A percentile compares a stretch with the other conserved stretches of the same genome.
Conservation (phyloP, 2,888 invertebrate species). For the Adela reaumurella region DNA sequence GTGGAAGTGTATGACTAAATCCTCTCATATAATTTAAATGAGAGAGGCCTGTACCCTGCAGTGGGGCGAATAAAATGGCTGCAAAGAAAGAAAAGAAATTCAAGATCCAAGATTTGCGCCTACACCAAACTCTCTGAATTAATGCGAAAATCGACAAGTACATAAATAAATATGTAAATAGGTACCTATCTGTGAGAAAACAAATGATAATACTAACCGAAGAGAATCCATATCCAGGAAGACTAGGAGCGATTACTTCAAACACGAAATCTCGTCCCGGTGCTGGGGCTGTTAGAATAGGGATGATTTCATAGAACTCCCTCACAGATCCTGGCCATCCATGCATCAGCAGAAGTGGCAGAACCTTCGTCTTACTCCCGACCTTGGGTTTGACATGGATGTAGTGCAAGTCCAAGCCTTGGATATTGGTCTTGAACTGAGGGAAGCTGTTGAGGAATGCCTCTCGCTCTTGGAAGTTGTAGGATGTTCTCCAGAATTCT, state of each 20-base stretch:
- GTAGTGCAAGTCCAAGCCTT: conserved; percentile 68
- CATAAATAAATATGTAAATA: no score
- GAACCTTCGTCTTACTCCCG: conserved; percentile 24
- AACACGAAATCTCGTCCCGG: conserved; percentile 55
- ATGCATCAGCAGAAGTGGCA: conserved; percentile 70
- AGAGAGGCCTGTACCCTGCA: no score
- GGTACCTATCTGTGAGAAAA: no score
- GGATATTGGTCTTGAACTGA: conserved; percentile 68
- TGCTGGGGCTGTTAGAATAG: conserved; percentile 54
- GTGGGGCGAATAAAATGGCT: no score
- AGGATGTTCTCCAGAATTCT: conserved; percentile 60
- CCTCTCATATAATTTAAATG: no score
- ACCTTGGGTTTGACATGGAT: conserved; percentile 57
- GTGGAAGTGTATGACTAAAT: no score
- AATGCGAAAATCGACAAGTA: no score
- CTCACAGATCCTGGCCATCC: conserved; percentile 82
- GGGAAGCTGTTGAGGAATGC: conserved; percentile 59
- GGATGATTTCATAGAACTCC: conserved; percentile 73
- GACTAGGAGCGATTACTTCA: conserved; percentile 58
- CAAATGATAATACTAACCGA: conserved; percentile 22
- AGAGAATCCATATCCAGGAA: conserved; percentile 50
- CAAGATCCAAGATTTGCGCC: no score
- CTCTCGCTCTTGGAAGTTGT: conserved; percentile 64
- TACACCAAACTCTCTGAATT: no score
- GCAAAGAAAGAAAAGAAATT: no score